Percentiles rank a stretch among this genome's conserved stretches.
These are phyloP conservation scores for Trachelus stipa DNA, from an alignment of 2,888 invertebrate species.

Conservation along the genomic window DNA sequence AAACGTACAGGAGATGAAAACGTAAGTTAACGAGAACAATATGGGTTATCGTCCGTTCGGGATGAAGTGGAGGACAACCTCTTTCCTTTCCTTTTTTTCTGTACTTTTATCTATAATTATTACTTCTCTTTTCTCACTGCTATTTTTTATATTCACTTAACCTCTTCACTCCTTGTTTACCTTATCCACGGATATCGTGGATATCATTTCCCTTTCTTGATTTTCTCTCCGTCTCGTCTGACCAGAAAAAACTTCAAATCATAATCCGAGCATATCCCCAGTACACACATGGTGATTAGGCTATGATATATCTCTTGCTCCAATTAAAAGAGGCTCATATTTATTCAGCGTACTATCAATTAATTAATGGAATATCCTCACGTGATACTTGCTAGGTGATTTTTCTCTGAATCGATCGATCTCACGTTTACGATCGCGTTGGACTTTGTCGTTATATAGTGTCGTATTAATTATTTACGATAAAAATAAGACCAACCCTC, in stretches of 20 bases:
- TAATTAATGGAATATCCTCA: slow-evolving; percentile 10
- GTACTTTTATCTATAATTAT: background rate
- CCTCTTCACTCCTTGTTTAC: background rate
- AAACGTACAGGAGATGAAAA: background rate
- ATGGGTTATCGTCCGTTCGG: background rate
- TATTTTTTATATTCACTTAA: background rate
- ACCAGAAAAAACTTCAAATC: slow-evolving; percentile 11
- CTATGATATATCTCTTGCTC: slow-evolving; percentile 30
- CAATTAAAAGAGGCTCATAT: slow-evolving; percentile 32
- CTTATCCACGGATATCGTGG: background rate
- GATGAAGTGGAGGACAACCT: background rate
- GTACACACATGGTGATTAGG: slow-evolving; percentile 57
- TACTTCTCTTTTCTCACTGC: background rate
- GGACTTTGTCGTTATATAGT: background rate
- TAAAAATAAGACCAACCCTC: background rate
- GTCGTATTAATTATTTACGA: slow-evolving; percentile 5
- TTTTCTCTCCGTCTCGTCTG: slow-evolving; percentile 11
- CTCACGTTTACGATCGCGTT: background rate
- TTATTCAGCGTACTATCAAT: slow-evolving; percentile 30
- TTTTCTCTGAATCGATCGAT: background rate
- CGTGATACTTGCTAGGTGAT: background rate
- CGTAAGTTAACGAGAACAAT: background rate
- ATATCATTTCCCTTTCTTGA: background rate
- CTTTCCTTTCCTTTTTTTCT: background rate
- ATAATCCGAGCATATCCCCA: slow-evolving; percentile 58